Conservation (phyloP, 2,113 vertebrate species). For the Myrmecophaga tridactyla region DNA sequence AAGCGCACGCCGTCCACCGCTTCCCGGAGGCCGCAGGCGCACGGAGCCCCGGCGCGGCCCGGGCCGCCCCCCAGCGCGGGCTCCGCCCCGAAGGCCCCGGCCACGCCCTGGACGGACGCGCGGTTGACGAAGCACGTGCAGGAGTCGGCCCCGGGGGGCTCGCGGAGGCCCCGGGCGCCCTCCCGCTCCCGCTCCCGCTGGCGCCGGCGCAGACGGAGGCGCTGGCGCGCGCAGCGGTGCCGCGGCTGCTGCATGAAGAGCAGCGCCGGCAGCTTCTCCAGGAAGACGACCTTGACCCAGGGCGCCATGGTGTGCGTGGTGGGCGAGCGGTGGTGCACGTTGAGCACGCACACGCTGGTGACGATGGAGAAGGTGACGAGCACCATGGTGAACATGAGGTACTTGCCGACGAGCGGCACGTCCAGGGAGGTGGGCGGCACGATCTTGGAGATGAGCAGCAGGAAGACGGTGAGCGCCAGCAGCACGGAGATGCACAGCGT, state of each 20-base stretch:
- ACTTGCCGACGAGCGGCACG: constrained; percentile 95
- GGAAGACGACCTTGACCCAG: constrained; percentile 94
- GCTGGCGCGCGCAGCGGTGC: constrained; percentile 92
- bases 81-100: constrained; percentile 81
- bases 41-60: constrained; percentile 49
- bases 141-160: constrained; percentile 72
- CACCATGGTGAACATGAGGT: constrained; percentile 99
- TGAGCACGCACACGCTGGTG: constrained; percentile 96
- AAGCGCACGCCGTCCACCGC: constrained; percentile 95
- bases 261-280: constrained; percentile 91
- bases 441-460: constrained; percentile 97
- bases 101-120: constrained; percentile 85
- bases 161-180: constrained; percentile 69
- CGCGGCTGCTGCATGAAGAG: constrained; percentile 96
- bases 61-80: constrained; percentile 65
- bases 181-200: constrained; percentile 76
- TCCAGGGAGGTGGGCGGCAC: constrained; percentile 96
- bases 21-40: constrained; percentile 90
- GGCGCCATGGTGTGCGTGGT: constrained; percentile 98
- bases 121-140: constrained; percentile 93
- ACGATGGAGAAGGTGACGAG: constrained; percentile 98
- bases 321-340: constrained; percentile 96
- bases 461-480: constrained; percentile 95
- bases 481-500: constrained; percentile 96
- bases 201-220: constrained; percentile 87